Evolutionary conservation across 2,888 invertebrate species (phyloP), one percentile per base, ranked within the genome.

Genomic region (Luperina testacea): DNA sequence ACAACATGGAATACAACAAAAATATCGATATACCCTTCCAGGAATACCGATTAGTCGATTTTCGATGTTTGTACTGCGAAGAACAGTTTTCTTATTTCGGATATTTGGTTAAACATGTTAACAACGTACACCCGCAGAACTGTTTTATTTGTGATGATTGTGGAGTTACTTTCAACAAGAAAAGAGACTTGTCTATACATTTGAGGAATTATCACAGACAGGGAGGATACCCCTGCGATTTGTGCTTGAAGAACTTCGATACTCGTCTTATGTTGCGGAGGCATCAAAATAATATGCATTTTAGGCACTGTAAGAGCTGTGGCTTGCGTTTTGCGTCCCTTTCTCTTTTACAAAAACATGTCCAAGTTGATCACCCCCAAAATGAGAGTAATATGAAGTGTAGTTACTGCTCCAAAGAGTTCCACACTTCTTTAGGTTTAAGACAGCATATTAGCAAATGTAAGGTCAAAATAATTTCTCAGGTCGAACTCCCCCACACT

Each of bases 141-240:
- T 92, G 90, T 78, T 95, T 93, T 32, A 91, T 94, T 57, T 96
- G 96, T 74, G 91, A 95, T 65, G 93, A 94, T 68, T 96, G 96
- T 83, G 95, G 94, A 0, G 90, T 89, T 0, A 91, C 89, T 0
- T 96, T 95, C 53, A 94, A 92, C 61, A 95, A 94, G 70, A 95
- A 95, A 70, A 89, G 93, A 9, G 94, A 94, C 85, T 89, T 96
- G 69, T 91, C 92, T 0, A 79, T 91, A 2, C 96, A 96, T 86
- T 88, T 95, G 1, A 90, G 93, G 42, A 91, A 91, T 51, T 91
- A 91, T 42, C 96, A 96, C 51, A 91, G 90, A 2, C 82, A 89
- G 13, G 94, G 93, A 9, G 95, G 95, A 0, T 95, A 95, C 45
- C 90, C 92, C 2, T 96, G 96, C 78, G 92, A 94, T 42, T 89